phyloP scores from a whole-genome alignment of 2,113 vertebrate genomes.

The Dinomys branickii region DNA sequence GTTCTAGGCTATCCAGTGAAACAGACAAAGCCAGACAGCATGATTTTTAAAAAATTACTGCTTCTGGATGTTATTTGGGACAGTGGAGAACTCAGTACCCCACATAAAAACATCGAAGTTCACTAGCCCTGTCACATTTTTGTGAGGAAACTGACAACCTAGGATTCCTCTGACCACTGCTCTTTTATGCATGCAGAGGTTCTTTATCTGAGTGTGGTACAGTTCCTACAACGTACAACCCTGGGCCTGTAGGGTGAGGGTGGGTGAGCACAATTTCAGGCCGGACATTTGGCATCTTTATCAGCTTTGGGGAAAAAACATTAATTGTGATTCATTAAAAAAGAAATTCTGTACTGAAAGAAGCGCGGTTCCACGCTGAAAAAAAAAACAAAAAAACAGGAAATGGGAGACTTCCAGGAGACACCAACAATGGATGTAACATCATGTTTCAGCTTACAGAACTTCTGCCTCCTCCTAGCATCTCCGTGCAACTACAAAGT shows the following conservation, averaged over 20 bases:
- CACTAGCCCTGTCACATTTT: not conserved
- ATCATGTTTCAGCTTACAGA: not conserved
- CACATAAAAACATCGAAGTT: not conserved
- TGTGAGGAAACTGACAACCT: not conserved
- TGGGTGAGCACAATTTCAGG: not conserved
- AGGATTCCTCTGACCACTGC: not conserved
- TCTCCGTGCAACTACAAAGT: not conserved
- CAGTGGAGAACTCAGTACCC: not conserved
- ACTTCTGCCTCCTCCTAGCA: not conserved
- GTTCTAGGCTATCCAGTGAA: not conserved
- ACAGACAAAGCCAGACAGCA: not conserved
- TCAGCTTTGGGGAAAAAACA: not conserved
- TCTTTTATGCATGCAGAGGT: not conserved
- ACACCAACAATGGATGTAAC: not conserved
- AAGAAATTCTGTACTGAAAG: not conserved
- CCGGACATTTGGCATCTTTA: not conserved
- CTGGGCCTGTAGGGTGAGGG: not conserved
- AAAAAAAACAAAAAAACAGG: no score
- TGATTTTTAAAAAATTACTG: not conserved
- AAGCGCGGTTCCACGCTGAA: not conserved
- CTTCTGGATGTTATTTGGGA: not conserved
- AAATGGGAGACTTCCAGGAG: not conserved
- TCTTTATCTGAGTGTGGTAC: not conserved
- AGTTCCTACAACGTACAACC: not conserved
- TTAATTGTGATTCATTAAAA: not conserved